Conservation (phyloP, 2,113 vertebrate species). For the Gymnobelideus leadbeateri region DNA sequence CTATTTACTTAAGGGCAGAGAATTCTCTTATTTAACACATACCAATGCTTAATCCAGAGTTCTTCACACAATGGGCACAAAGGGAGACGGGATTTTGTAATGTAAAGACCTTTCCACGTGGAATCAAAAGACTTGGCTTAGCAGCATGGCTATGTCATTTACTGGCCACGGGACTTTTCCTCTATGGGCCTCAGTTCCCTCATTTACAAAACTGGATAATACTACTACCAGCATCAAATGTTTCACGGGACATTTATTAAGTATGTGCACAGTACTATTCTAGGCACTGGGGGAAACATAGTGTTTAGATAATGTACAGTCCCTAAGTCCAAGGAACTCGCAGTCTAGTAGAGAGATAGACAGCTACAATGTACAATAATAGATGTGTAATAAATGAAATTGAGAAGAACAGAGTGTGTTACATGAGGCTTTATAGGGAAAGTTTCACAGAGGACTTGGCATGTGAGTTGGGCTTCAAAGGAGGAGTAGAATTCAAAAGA, state of each 20-base stretch:
- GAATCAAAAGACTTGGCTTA: not conserved
- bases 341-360: not conserved
- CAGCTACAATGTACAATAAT: not conserved
- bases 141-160: not conserved
- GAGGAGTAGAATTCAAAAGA: not conserved
- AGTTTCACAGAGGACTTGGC: not conserved
- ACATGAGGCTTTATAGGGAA: not conserved
- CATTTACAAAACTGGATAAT: not conserved
- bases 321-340: not conserved
- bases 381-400: not conserved
- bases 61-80: not conserved
- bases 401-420: not conserved
- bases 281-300: not conserved
- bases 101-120: not conserved
- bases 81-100: not conserved
- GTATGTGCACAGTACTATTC: not conserved
- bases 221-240: not conserved
- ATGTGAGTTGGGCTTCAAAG: not conserved
- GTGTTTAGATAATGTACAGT: not conserved
- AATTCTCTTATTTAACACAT: not conserved
- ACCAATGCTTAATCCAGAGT: not conserved
- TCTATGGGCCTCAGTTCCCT: not conserved
- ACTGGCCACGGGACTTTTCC: not conserved
- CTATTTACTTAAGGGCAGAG: not conserved
- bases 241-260: not conserved